Evolutionary conservation across 2,888 invertebrate genomes (phyloP).

Genomic region (Phytoseiulus persimilis): DNA sequence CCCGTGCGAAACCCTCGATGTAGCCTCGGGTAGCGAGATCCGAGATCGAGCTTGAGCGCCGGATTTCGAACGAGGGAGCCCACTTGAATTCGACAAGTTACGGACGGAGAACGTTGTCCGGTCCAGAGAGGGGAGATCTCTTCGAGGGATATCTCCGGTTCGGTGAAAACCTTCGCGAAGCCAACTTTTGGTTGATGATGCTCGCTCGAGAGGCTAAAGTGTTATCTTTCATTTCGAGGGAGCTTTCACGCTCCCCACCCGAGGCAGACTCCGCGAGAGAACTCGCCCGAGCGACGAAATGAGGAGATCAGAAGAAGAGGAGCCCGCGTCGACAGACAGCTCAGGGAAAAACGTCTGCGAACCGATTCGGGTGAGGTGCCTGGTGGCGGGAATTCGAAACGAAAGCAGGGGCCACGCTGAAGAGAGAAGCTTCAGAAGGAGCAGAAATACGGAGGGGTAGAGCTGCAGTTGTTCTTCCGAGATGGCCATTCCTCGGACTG

Average conservation of each 20-base stretch:
- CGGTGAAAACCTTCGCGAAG: neutral
- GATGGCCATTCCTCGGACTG: neutral
- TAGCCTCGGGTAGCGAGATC: too few relatives aligned
- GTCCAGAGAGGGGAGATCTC: too few relatives aligned
- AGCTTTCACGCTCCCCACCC: neutral
- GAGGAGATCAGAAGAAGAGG: neutral
- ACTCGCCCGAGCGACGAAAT: neutral
- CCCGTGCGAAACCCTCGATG: neutral
- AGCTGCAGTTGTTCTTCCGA: neutral
- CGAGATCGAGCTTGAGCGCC: neutral
- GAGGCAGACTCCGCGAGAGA: neutral
- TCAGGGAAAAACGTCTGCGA: neutral
- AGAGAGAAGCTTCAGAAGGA: neutral
- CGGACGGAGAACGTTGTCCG: too few relatives aligned
- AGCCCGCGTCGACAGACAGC: neutral
- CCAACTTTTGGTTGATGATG: neutral
- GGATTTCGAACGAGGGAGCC: too few relatives aligned
- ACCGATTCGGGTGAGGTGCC: neutral
- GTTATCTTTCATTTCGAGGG: neutral
- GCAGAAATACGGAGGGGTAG: neutral
- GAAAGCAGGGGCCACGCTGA: neutral
- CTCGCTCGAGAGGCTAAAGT: neutral
- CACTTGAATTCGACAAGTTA: too few relatives aligned
- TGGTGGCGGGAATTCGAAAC: neutral
- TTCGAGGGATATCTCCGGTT: too few relatives aligned